A percentile compares a stretch with the other conserved stretches of the same genome.
phyloP scores from a whole-genome alignment of 1,140 invertebrate species.

The Solenopsis fugax region DNA sequence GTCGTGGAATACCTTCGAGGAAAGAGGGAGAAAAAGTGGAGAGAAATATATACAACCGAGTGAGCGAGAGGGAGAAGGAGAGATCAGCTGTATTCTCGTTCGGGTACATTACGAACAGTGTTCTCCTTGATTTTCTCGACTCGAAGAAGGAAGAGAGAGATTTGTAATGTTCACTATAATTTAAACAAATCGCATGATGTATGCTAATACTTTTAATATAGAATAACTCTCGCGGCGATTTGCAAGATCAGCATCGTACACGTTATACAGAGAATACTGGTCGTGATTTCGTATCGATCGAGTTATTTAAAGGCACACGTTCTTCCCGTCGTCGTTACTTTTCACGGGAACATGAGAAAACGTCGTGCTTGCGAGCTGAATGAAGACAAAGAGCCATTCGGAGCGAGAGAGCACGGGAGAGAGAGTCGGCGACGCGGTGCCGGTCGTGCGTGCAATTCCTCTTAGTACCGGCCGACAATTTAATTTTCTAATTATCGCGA shows the following conservation, averaged over 20 bases:
- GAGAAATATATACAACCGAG: neutral
- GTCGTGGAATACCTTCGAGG: constrained; percentile 39
- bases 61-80: neutral
- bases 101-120: constrained; percentile 11
- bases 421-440: constrained; percentile 4
- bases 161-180: neutral
- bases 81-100: constrained; percentile 1
- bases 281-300: constrained; percentile 30
- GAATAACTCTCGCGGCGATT: neutral
- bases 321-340: neutral
- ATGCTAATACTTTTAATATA: neutral
- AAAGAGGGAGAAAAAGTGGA: constrained; percentile 39
- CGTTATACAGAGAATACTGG: neutral
- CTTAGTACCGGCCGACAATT: constrained; percentile 81
- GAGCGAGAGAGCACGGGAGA: neutral
- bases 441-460: constrained; percentile 29
- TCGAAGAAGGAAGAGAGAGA: neutral
- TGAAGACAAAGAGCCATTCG: neutral
- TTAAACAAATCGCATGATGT: neutral
- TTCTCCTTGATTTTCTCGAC: constrained; percentile 10
- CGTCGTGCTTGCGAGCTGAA: neutral
- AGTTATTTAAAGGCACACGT: constrained; percentile 3
- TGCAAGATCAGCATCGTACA: neutral
- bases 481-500: constrained; percentile 87
- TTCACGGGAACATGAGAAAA: constrained; percentile 3